phyloP scores from a whole-genome alignment of 2,113 vertebrate species.

The Sceloporus undulatus region DNA sequence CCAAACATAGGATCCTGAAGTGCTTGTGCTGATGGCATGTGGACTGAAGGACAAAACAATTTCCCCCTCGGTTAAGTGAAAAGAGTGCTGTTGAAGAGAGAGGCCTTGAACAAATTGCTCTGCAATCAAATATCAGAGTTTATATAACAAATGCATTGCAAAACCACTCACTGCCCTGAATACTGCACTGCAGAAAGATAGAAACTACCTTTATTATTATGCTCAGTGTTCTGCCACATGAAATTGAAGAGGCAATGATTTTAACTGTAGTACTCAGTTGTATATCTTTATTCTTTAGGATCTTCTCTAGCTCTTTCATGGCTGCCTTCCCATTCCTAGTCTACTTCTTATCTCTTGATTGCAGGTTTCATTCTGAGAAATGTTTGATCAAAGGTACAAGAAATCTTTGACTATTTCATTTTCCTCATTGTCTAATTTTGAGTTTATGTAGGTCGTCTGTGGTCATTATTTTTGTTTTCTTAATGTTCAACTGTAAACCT shows the following conservation, averaged over 20 bases:
- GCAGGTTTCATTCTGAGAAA: no score
- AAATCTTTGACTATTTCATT: no score
- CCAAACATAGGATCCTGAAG: neutral
- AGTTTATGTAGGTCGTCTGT: no score
- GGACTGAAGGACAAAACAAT: neutral
- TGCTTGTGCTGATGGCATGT: neutral
- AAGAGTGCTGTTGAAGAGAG: neutral
- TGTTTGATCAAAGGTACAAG: no score
- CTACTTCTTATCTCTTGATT: no score
- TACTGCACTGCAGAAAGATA: neutral
- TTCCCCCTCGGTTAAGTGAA: neutral
- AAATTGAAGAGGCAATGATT: neutral
- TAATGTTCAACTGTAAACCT: no score
- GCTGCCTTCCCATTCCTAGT: no score
- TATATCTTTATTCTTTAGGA: no score
- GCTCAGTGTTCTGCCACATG: neutral
- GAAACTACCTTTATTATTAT: fast-evolving
- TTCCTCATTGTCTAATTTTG: no score
- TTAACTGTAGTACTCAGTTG: no score
- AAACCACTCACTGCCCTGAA: slow-evolving; percentile 4
- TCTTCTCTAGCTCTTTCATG: no score
- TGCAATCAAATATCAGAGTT: neutral
- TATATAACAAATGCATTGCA: neutral
- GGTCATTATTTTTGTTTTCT: no score
- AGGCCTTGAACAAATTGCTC: neutral